Percentiles rank a stretch among this genome's conserved stretches.
These are phyloP conservation scores for Caenorhabditis tropicalis DNA, from an alignment of 1,140 invertebrate species.

Conservation along the genomic window DNA sequence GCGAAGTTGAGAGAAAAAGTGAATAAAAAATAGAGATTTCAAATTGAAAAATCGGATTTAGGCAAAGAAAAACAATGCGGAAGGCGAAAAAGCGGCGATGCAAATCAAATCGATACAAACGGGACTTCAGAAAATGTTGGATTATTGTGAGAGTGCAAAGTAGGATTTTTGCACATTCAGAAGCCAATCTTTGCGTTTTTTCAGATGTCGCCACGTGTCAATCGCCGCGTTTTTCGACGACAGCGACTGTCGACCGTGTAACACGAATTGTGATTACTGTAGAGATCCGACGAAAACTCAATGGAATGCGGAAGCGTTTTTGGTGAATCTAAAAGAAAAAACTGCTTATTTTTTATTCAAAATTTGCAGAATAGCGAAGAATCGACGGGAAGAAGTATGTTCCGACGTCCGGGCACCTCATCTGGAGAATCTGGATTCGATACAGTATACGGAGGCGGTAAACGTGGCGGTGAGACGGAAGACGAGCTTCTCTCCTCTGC, in stretches of 20 bases:
- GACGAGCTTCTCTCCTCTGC: not conserved
- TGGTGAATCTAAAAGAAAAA: not conserved
- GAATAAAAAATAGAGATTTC: no score
- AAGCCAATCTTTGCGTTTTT: not conserved
- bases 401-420: not conserved
- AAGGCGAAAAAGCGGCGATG: conserved; percentile 46
- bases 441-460: conserved; percentile 29
- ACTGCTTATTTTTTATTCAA: not conserved
- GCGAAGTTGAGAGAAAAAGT: conserved; percentile 9
- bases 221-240: conserved; percentile 51
- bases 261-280: conserved; percentile 48
- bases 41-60: not conserved
- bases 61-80: conserved; percentile 52
- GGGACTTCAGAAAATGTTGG: conserved; percentile 52
- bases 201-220: conserved; percentile 49
- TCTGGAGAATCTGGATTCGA: not conserved
- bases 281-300: conserved; percentile 33
- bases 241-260: conserved; percentile 35
- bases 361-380: not conserved
- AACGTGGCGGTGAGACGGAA: conserved; percentile 15
- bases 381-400: not conserved
- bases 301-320: not conserved
- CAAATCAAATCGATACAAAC: conserved; percentile 51
- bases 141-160: conserved; percentile 54
- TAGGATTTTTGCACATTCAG: not conserved